These are phyloP conservation scores for Polymixis flavicincta DNA, from an alignment of 2,888 invertebrate species.

Conservation along the genomic window DNA sequence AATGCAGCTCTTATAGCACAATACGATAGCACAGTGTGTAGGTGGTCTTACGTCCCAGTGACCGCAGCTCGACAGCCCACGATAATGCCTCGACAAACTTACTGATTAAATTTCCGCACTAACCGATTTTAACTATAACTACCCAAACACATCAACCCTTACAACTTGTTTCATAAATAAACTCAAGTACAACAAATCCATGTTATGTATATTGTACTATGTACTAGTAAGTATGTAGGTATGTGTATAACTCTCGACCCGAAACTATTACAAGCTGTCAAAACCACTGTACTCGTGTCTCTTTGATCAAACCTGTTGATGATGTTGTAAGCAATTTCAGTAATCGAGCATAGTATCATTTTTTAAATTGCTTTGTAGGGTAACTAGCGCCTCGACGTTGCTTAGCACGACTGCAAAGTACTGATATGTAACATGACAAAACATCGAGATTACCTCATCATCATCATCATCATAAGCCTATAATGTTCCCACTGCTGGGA, in stretches of 20 bases:
- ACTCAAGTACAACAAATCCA: slow-evolving; percentile 43
- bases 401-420: not conserved
- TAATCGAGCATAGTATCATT: slow-evolving; percentile 10
- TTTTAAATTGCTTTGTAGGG: slow-evolving; percentile 2
- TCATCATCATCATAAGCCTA: no score
- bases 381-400: not conserved
- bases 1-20: slow-evolving; percentile 8
- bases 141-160: slow-evolving; percentile 66
- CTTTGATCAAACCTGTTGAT: slow-evolving; percentile 59
- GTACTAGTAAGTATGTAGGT: not conserved
- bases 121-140: slow-evolving; percentile 73
- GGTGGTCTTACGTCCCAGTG: slow-evolving; percentile 51
- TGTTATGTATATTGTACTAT: not conserved
- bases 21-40: slow-evolving; percentile 38
- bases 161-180: slow-evolving; percentile 72
- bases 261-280: slow-evolving; percentile 50
- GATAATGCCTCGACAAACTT: slow-evolving; percentile 74
- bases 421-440: not conserved
- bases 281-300: slow-evolving; percentile 44
- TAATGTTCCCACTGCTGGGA: no score
- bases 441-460: not conserved
- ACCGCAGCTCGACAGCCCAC: slow-evolving; percentile 66
- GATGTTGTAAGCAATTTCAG: slow-evolving; percentile 13
- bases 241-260: slow-evolving; percentile 2
- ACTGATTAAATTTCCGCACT: slow-evolving; percentile 77